Percentiles rank a stretch among this genome's conserved stretches.
These are phyloP conservation scores for Dolichomitus sp. DNA, from an alignment of 2,888 invertebrate species.

Conservation along the genomic window DNA sequence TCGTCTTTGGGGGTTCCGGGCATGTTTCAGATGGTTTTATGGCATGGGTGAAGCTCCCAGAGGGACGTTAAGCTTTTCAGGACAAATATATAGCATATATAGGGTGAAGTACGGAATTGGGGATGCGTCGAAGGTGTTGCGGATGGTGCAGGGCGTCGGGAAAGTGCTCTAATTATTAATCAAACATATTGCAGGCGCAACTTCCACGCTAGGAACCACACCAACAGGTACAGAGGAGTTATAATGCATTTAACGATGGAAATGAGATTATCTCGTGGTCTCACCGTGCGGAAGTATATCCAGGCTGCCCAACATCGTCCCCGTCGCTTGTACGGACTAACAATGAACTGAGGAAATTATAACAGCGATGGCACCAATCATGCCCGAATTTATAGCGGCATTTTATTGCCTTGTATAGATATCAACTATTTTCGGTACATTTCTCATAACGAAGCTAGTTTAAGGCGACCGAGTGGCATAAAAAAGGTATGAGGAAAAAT, in stretches of 20 bases:
- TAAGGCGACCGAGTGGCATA: background rate
- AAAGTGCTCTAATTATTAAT: conserved; percentile 78
- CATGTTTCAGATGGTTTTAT: conserved; percentile 1
- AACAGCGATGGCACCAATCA: background rate
- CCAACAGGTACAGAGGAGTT: conserved; percentile 72
- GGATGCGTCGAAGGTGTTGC: conserved; percentile 60
- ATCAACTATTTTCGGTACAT: background rate
- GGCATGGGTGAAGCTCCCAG: background rate
- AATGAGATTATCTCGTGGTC: conserved; percentile 74
- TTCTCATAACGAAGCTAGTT: background rate
- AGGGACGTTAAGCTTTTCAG: conserved; percentile 23
- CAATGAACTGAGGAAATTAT: conserved; percentile 29
- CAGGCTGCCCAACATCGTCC: conserved; percentile 22
- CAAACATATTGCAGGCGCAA: conserved; percentile 75
- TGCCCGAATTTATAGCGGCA: background rate
- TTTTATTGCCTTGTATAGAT: background rate
- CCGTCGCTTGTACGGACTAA: conserved; percentile 12
- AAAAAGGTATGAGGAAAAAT: too few species aligned
- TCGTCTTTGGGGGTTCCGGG: conserved; percentile 32
- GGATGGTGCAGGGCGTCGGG: conserved; percentile 48
- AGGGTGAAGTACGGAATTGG: conserved; percentile 44
- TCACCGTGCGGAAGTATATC: conserved; percentile 41
- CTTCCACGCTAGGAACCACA: conserved; percentile 61
- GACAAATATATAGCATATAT: background rate
- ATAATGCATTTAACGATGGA: conserved; percentile 76